Conservation (phyloP, 2,797 vertebrate species). For the Iguana delicatissima region DNA sequence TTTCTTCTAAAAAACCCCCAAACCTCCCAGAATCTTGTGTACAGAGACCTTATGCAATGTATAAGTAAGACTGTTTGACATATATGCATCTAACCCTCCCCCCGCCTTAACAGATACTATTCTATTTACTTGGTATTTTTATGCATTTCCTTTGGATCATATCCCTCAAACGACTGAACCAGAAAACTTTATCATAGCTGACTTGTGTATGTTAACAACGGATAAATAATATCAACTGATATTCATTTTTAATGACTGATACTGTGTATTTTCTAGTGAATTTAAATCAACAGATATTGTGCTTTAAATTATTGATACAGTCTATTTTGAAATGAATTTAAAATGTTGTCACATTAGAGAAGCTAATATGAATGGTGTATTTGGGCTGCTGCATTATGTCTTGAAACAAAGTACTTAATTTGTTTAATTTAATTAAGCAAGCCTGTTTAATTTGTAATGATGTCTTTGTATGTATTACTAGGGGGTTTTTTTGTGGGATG, state of each 20-base stretch:
- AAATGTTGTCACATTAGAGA: background rate
- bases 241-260: background rate
- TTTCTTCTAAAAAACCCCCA: background rate
- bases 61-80: background rate
- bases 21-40: background rate
- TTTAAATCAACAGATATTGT: background rate
- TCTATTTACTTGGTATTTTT: background rate
- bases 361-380: background rate
- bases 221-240: background rate
- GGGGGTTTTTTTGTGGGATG: background rate
- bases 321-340: background rate
- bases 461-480: background rate
- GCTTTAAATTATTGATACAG: no score
- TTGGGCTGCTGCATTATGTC: background rate
- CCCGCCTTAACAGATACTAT: background rate
- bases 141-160: background rate
- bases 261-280: background rate
- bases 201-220: background rate
- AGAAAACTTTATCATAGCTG: background rate
- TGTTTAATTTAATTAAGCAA: no score
- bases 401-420: background rate
- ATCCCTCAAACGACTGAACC: background rate
- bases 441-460: slow-evolving; percentile 6
- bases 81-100: background rate
- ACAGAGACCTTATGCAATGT: background rate